Evolutionary conservation across 2,888 invertebrate genomes (phyloP).

Genomic region (Synanthedon andrenaeformis): DNA sequence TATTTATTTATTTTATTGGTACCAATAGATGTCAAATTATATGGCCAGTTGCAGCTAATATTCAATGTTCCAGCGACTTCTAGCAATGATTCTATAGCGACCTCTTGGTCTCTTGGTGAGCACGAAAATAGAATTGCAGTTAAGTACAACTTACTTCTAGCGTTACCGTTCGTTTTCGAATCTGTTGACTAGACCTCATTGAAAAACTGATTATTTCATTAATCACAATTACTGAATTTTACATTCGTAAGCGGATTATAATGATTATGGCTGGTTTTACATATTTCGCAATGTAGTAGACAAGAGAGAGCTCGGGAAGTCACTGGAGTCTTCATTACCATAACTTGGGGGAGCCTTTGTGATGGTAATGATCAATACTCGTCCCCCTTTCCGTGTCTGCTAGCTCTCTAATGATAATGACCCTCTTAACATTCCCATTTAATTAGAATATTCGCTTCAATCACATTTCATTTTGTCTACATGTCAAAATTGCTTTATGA

Average conservation of each 20-base stretch:
- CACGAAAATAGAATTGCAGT: not conserved
- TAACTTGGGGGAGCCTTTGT: conserved; percentile 11
- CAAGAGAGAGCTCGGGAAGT: not conserved
- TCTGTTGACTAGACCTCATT: too few relatives aligned
- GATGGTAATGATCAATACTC: conserved; percentile 12
- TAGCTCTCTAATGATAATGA: conserved; percentile 18
- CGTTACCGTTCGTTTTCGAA: too few relatives aligned
- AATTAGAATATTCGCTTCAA: conserved; percentile 14
- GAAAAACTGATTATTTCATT: too few relatives aligned
- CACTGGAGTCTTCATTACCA: conserved; percentile 8
- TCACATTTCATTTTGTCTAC: not conserved
- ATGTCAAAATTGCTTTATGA: not conserved
- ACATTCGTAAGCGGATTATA: too few relatives aligned
- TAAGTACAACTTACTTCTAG: too few relatives aligned
- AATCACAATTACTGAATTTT: too few relatives aligned
- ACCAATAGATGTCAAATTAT: too few relatives aligned
- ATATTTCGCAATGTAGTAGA: not conserved
- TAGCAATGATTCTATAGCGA: too few relatives aligned
- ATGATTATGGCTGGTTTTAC: not conserved
- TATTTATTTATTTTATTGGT: too few relatives aligned
- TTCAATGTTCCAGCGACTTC: too few relatives aligned
- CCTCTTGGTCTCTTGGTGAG: too few relatives aligned
- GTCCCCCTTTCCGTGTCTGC: conserved; percentile 1
- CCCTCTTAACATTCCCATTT: conserved; percentile 14
- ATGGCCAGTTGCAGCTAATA: too few relatives aligned